A percentile compares a stretch with the other conserved stretches of the same genome.
Evolutionary conservation across 30 jellyfish, hydroid and myxozoan genomes (phyloP).

Genomic region (Nemopilema nomurai): DNA sequence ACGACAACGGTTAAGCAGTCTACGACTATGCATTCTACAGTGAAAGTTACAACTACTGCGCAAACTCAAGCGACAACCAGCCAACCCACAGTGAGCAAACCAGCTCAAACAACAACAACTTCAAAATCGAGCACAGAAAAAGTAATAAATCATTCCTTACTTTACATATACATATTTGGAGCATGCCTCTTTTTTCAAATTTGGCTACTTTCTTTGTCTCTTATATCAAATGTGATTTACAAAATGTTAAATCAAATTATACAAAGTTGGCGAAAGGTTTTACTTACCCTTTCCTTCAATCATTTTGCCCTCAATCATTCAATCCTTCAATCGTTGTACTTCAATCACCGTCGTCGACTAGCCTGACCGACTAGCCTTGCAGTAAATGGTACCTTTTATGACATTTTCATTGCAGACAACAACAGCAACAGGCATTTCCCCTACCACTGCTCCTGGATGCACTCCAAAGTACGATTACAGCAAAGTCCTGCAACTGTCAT

Average conservation of each 20-base stretch:
- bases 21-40: not conserved
- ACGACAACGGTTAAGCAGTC: not conserved
- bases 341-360: conserved; percentile 8
- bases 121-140: conserved; percentile 12
- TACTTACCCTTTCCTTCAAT: no score
- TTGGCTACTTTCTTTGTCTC: no score
- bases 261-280: no score
- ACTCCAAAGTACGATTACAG: conserved; percentile 40
- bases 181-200: no score
- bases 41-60: not conserved
- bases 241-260: conserved; percentile 1
- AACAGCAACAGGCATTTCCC: no score
- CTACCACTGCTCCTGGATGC: conserved; percentile 45
- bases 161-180: no score
- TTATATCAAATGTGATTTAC: no score
- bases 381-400: no score
- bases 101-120: not conserved
- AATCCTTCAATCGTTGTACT: no score
- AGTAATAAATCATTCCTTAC: conserved; percentile 16
- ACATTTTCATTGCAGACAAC: no score
- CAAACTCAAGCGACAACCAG: conserved; percentile 12
- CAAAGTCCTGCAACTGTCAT: conserved; percentile 55
- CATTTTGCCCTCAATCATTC: no score
- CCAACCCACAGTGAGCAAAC: no score
- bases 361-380: not conserved